Evolutionary conservation across 2,888 invertebrate genomes (phyloP), one percentile per base, ranked within the genome.

Genomic region (Elysia crispata): DNA sequence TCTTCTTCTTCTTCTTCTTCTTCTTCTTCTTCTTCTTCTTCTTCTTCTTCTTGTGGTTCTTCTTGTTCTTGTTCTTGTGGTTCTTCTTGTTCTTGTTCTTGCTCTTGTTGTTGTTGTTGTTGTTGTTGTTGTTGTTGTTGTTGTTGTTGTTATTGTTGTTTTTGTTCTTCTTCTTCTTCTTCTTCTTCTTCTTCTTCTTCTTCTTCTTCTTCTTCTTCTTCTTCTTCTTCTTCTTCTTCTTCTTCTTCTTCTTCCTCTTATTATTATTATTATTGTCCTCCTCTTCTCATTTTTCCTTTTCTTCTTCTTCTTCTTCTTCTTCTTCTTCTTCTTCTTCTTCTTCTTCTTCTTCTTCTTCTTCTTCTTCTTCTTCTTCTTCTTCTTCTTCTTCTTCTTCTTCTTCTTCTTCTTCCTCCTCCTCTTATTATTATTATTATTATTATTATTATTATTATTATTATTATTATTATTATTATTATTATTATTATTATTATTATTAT

Each of bases 331-430:
- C 60, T 60, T 25, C 33, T 41, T 54, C 33, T 54, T 33, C 49
- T 66, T 78, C 73, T 62, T 49, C 62, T 66, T 33, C 73, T 78
- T 25, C 30, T 28, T 78, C 78, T 66, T 49, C 23, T 1, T 57
- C 62, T 62, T 41, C 13, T 20, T 30, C 13, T 49, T 62, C n/a
- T 62, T 11, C 31, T 60, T 77, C 25, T 62, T 30, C 31, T 49
- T 72, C 60, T 41, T 30, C 62, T n/a, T 77, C 62, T 77, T 30
- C 57, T 6, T 69, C 62, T 64, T 30, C 25, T 30, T 41, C 31
- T 50, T n/a, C 54, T n/a, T 67, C 54, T 54, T n/a, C n/a, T n/a
- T n/a, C n/a, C n/a, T n/a, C n/a, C n/a, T n/a, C n/a, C n/a, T n/a
- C n/a, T n/a, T n/a, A n/a, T n/a, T n/a, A n/a, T n/a, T n/a, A n/a